Conservation (phyloP, 2,888 invertebrate species). For the Eumacrocentrus americanus region DNA sequence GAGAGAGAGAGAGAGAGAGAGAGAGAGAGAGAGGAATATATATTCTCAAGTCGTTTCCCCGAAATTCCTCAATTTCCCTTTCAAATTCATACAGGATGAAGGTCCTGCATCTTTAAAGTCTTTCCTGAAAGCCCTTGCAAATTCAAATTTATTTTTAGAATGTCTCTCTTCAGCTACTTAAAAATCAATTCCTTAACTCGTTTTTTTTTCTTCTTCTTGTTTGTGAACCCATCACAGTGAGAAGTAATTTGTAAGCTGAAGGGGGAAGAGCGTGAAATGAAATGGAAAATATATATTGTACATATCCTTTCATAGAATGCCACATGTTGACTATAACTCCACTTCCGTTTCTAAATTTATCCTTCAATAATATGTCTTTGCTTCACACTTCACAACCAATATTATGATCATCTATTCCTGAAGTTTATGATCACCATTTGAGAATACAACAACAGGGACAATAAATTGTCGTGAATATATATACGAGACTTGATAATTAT, state of each 20-base stretch:
- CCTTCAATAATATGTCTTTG: not conserved
- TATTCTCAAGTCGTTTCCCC: slow-evolving; percentile 42
- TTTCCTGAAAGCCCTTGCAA: not conserved
- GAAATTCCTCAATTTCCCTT: slow-evolving; percentile 46
- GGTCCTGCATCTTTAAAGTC: slow-evolving; percentile 29
- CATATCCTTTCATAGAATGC: slow-evolving; percentile 27
- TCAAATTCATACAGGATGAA: slow-evolving; percentile 45
- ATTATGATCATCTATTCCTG: not conserved
- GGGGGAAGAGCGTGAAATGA: slow-evolving; percentile 19
- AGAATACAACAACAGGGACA: slow-evolving; percentile 1
- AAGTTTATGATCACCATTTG: not conserved
- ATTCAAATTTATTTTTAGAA: not conserved
- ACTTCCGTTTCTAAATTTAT: slow-evolving; percentile 16
- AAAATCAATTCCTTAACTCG: slow-evolving; percentile 1
- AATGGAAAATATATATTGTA: slow-evolving; percentile 23
- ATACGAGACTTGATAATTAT: slow-evolving; percentile 3
- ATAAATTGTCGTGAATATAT: slow-evolving; percentile 11
- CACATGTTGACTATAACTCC: slow-evolving; percentile 28
- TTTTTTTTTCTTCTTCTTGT: not conserved
- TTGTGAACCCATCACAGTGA: not conserved
- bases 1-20: slow-evolving; percentile 21
- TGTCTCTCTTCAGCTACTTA: slow-evolving; percentile 4
- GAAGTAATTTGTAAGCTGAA: not conserved
- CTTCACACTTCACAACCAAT: not conserved
- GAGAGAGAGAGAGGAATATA: slow-evolving; percentile 21